A percentile compares a stretch with the other conserved stretches of the same genome.
phyloP scores from a whole-genome alignment of 2,888 invertebrate species.

The Diogma glabrata region DNA sequence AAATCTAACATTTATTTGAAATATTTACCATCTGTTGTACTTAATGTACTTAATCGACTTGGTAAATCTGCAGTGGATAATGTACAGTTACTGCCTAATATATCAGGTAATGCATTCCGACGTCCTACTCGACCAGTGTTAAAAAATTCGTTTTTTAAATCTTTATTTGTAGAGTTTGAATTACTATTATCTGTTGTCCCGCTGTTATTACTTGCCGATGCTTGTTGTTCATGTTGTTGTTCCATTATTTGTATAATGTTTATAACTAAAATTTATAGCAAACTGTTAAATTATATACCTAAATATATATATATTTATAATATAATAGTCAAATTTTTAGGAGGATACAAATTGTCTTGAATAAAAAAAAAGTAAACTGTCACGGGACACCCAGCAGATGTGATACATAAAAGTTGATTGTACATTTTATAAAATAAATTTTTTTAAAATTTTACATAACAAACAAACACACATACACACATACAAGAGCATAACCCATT shows the following conservation, averaged over 20 bases:
- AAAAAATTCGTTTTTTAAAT: constrained; percentile 63
- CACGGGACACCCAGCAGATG: too few species aligned
- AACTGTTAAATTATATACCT: too few species aligned
- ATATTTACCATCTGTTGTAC: constrained; percentile 45
- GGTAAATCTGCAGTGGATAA: constrained; percentile 68
- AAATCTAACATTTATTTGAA: neutral
- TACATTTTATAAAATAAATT: too few species aligned
- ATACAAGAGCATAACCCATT: too few species aligned
- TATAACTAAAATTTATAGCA: constrained; percentile 7
- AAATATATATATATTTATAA: neutral
- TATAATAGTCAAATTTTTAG: neutral
- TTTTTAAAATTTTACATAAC: too few species aligned
- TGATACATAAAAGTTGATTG: too few species aligned
- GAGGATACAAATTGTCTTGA: neutral
- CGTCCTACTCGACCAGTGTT: constrained; percentile 78
- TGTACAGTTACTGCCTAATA: constrained; percentile 59
- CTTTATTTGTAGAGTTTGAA: constrained; percentile 47
- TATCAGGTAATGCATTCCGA: constrained; percentile 79
- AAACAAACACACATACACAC: too few species aligned
- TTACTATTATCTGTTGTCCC: constrained; percentile 44
- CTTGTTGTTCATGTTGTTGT: constrained; percentile 2
- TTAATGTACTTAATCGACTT: constrained; percentile 57
- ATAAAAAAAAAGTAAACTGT: constrained; percentile 7
- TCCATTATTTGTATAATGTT: constrained; percentile 7
- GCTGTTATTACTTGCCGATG: constrained; percentile 3